phyloP scores from a whole-genome alignment of 2,797 vertebrate genomes.

The Ctenopoma kingsleyae region DNA sequence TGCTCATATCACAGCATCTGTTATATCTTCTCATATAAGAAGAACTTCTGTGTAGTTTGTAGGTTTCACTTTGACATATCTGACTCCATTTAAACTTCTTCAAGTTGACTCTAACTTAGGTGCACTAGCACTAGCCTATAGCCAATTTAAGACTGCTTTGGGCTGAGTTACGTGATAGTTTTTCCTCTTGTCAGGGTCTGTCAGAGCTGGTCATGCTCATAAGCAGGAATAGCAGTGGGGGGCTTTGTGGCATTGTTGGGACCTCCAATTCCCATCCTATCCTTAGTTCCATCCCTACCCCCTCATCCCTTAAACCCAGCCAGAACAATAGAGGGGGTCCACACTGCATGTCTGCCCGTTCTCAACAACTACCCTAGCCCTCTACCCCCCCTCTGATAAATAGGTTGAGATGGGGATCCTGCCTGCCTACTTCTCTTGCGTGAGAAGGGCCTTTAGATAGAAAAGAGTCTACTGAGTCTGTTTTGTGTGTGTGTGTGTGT shows the following conservation, averaged over 20 bases:
- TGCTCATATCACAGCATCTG: constrained; percentile 5
- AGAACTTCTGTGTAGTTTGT: neutral
- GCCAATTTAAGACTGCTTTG: neutral
- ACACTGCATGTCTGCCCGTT: constrained; percentile 66
- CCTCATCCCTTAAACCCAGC: constrained; percentile 64
- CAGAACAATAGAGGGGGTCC: constrained; percentile 80
- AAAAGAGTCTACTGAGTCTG: constrained; percentile 59
- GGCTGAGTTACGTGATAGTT: constrained; percentile 34
- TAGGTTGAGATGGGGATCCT: constrained; percentile 67
- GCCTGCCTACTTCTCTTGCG: constrained; percentile 69
- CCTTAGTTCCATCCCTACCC: constrained; percentile 58
- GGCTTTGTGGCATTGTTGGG: constrained; percentile 75
- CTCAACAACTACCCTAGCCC: constrained; percentile 44
- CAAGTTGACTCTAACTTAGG: neutral
- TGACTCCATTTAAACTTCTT: neutral
- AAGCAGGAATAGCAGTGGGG: constrained; percentile 71
- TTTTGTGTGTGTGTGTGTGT: constrained; percentile 42
- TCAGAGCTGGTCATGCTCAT: constrained; percentile 80
- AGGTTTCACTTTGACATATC: neutral
- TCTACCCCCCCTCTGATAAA: constrained; percentile 53
- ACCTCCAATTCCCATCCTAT: constrained; percentile 76
- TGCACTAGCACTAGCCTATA: neutral
- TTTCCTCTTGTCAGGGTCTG: constrained; percentile 45
- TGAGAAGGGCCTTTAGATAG: constrained; percentile 73
- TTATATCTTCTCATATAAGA: neutral